Base-by-base conservation (phyloP, 2,797 vertebrate genomes). In the Acropternis orthonyx region DNA sequence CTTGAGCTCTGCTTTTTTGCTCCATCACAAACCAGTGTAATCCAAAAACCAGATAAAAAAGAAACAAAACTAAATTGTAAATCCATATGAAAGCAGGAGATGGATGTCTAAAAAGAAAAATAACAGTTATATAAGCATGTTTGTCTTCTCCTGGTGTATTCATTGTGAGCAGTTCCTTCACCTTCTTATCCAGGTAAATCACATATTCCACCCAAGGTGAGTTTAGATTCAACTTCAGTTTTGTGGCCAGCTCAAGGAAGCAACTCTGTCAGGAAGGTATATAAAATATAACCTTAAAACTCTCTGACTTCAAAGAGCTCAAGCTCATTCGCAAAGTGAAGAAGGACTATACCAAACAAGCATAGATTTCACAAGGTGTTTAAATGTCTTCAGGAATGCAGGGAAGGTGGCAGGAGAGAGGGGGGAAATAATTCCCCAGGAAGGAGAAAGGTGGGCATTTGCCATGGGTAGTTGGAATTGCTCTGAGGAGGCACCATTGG, bases 21-120 rank as follows among this genome's bases (percentile, higher is more conserved):
- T 88, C 65, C 67, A 43, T 79, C 66, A 71, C 89, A 93, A 93
- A 89, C 30, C 20, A 86, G 39, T 28, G 48, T 88, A 95, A 96
- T 93, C 76, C 85, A 93, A 96, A 93, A 95, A 83, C 28, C 92
- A 96, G 88, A 88, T 67, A 91, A 89, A 93, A 84, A 44, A 65
- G 78, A 88, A 95, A 90, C 58, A 55, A 39, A n/a, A 61, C 83
- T 92, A 68, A 96, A 95, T 86, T 82, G 55, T 79, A 95, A 96
- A 95, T 80, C 88, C 96, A 92, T 85, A 84, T 36, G 88, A 90
- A 93, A 74, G 69, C 58, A 81, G 43, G 54, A 95, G 48, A 80
- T 71, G 65, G 85, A 52, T 68, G 54, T 62, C 88, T 88, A 55
- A 87, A 80, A 88, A 82, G 52, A 94, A 78, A 87, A 91, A 75